Percentiles rank a stretch among this genome's conserved stretches.
Conservation (phyloP, 2,113 vertebrate species). For the Galbula dea region DNA sequence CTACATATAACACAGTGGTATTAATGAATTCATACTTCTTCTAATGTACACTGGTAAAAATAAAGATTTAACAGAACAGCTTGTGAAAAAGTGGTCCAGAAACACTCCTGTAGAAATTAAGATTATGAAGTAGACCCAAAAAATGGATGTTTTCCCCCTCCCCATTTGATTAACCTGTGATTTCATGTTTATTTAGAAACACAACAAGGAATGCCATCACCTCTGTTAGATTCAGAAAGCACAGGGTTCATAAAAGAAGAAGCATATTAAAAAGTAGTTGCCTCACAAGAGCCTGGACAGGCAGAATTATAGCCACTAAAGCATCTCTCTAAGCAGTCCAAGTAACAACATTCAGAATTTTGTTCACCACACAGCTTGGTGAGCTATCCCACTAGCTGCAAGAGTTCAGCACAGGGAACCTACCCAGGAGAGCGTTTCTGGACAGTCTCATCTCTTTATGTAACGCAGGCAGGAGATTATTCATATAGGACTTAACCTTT, state of each 20-base stretch:
- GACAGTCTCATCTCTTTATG: not conserved
- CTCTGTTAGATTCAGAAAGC: not conserved
- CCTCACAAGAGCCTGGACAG: not conserved
- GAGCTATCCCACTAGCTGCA: not conserved
- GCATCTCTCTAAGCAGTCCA: not conserved
- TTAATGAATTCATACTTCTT: not conserved
- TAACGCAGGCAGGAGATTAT: not conserved
- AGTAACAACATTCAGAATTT: not conserved
- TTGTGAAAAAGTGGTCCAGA: not conserved
- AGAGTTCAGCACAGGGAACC: not conserved
- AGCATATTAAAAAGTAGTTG: not conserved
- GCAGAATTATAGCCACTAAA: not conserved
- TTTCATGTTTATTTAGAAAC: not conserved
- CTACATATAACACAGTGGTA: not conserved
- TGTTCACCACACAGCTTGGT: not conserved
- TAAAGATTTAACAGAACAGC: not conserved
- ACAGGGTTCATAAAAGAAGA: not conserved
- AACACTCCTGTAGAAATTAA: not conserved
- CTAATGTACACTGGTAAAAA: not conserved
- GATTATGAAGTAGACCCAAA: not conserved
- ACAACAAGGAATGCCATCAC: not conserved
- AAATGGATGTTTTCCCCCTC: not conserved
- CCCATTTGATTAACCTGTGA: not conserved
- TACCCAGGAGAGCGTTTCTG: not conserved
- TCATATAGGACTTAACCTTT: not conserved